Evolutionary conservation across 1,140 invertebrate genomes (phyloP).

Genomic region (Laodelphax striatellus): DNA sequence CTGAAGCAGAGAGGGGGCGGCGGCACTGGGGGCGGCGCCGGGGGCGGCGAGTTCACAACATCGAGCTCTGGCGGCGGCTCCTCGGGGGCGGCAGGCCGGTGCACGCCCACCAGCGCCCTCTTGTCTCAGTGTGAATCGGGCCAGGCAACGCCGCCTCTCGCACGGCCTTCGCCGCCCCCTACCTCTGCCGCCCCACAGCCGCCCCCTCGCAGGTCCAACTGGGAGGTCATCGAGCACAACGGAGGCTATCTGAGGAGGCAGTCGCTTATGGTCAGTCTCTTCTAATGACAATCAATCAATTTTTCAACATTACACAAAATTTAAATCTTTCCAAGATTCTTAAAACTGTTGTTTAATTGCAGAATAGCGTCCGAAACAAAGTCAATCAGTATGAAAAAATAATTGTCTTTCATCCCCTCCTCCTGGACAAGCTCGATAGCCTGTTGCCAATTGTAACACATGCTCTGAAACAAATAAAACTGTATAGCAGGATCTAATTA

Average conservation of each 20-base stretch:
- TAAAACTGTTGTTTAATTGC: no score
- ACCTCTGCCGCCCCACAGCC: constrained; percentile 32
- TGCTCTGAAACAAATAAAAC: no score
- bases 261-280: constrained; percentile 5
- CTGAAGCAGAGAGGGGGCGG: constrained; percentile 13
- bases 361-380: no score
- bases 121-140: background rate
- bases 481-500: no score
- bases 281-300: no score
- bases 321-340: no score
- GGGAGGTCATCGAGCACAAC: constrained; percentile 80
- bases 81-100: constrained; percentile 14
- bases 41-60: constrained; percentile 11
- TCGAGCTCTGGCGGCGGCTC: constrained; percentile 16
- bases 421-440: no score
- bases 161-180: constrained; percentile 22
- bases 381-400: no score
- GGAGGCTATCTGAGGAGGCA: constrained; percentile 19
- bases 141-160: constrained; percentile 15
- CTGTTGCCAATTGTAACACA: no score
- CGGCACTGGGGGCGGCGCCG: background rate
- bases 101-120: background rate
- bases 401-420: no score
- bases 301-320: no score
- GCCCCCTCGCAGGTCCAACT: constrained; percentile 63